Evolutionary conservation across 2,797 vertebrate species (phyloP).

Genomic region (Masticophis lateralis): DNA sequence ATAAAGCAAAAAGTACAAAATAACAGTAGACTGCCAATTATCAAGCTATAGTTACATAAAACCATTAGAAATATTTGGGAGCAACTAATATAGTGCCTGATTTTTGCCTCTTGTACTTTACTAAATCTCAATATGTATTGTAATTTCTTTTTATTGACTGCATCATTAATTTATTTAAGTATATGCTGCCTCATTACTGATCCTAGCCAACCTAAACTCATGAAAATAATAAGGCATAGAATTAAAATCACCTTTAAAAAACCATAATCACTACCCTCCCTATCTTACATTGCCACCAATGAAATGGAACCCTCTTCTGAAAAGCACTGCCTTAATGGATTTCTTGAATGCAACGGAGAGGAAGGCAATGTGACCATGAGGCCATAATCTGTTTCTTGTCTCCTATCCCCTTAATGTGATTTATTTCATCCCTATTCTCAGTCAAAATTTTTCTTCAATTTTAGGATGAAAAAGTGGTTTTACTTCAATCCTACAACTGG

Average conservation of each 20-base stretch:
- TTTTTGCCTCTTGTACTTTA: neutral
- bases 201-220: neutral
- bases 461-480: neutral
- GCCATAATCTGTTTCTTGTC: neutral
- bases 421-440: neutral
- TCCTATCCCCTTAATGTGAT: neutral
- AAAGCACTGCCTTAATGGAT: neutral
- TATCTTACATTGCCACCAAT: neutral
- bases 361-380: neutral
- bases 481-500: neutral
- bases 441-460: neutral
- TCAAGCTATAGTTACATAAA: neutral
- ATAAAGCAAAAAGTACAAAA: neutral
- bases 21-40: neutral
- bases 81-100: neutral
- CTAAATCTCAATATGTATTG: neutral
- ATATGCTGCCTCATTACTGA: neutral
- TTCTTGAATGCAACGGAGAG: neutral
- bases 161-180: neutral
- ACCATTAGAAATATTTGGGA: neutral
- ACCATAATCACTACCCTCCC: neutral
- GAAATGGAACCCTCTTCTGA: neutral
- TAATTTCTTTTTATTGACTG: neutral
- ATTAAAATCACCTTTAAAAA: neutral
- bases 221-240: neutral